Evolutionary conservation across 2,113 vertebrate genomes (phyloP).

Genomic region (Desmodus rotundus): DNA sequence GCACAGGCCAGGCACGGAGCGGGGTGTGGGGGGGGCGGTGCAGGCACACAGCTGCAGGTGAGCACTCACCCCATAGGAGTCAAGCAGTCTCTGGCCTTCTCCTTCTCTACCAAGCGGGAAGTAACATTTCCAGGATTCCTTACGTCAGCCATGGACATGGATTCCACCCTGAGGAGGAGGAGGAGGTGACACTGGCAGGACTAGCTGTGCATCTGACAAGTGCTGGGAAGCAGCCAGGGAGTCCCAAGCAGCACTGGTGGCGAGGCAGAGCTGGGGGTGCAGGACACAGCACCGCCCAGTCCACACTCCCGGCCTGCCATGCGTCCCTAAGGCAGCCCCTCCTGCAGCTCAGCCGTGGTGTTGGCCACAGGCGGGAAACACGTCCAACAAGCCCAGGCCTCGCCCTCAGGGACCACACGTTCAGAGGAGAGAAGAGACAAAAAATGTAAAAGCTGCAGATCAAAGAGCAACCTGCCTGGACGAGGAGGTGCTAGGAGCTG

Average conservation of each 20-base stretch:
- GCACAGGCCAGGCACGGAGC: too few species aligned
- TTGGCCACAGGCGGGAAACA: background rate
- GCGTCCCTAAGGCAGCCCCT: background rate
- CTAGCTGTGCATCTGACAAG: background rate
- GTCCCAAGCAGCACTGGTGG: background rate
- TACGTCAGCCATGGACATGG: slow-evolving; percentile 84
- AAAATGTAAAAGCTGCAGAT: background rate
- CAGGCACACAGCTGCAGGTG: accelerated
- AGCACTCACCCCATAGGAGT: slow-evolving; percentile 89
- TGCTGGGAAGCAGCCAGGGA: background rate
- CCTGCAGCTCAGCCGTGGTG: background rate
- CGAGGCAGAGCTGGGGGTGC: background rate
- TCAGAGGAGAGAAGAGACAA: background rate
- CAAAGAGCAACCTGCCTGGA: background rate
- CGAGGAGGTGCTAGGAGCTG: background rate
- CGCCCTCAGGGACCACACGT: background rate
- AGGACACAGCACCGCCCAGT: background rate
- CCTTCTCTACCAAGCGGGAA: slow-evolving; percentile 83
- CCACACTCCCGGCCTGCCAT: accelerated
- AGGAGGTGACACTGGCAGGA: background rate
- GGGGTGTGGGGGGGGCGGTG: background rate
- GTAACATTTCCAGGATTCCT: slow-evolving; percentile 88
- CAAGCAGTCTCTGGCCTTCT: slow-evolving; percentile 89
- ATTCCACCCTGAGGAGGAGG: slow-evolving; percentile 85
- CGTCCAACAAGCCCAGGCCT: accelerated